phyloP scores from a whole-genome alignment of 2,888 invertebrate species.

The Rapana venosa region DNA sequence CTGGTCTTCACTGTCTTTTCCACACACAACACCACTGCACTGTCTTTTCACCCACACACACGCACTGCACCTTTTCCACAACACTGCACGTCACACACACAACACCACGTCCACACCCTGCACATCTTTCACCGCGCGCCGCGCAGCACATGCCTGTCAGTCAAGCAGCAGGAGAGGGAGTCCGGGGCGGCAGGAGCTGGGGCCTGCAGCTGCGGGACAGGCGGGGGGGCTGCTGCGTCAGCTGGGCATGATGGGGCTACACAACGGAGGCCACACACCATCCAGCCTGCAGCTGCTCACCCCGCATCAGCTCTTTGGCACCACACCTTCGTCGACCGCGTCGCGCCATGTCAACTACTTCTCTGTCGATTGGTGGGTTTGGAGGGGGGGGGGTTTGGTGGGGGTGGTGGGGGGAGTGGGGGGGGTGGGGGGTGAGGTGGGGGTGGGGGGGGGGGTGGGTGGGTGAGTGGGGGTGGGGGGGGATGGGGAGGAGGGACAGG shows the following conservation, averaged over 20 bases:
- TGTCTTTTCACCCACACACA: too few species aligned
- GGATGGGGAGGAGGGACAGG: constrained; percentile 78
- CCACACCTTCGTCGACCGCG: constrained; percentile 92
- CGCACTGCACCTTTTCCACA: too few species aligned
- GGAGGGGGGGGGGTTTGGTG: not conserved
- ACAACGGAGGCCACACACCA: constrained; percentile 93
- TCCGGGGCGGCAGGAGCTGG: constrained; percentile 85
- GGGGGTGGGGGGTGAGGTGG: not conserved
- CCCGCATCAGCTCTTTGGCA: constrained; percentile 84
- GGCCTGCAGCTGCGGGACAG: constrained; percentile 85
- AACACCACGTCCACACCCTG: too few species aligned
- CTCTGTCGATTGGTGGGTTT: constrained; percentile 85
- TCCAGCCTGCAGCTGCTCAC: constrained; percentile 85
- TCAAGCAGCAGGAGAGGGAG: constrained; percentile 87
- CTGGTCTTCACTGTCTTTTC: too few species aligned
- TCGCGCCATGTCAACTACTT: constrained; percentile 98
- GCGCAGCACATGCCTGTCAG: constrained; percentile 86
- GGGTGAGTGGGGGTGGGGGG: constrained; percentile 79
- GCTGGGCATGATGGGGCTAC: constrained; percentile 91
- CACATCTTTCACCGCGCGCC: too few species aligned
- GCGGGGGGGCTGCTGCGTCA: constrained; percentile 79
- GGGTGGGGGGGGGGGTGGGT: constrained; percentile 76
- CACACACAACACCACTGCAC: too few species aligned
- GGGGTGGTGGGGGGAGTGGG: constrained; percentile 76
- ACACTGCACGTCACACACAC: too few species aligned